Conservation (phyloP, 1,140 invertebrate genomes). For the Hestina assimilis region DNA sequence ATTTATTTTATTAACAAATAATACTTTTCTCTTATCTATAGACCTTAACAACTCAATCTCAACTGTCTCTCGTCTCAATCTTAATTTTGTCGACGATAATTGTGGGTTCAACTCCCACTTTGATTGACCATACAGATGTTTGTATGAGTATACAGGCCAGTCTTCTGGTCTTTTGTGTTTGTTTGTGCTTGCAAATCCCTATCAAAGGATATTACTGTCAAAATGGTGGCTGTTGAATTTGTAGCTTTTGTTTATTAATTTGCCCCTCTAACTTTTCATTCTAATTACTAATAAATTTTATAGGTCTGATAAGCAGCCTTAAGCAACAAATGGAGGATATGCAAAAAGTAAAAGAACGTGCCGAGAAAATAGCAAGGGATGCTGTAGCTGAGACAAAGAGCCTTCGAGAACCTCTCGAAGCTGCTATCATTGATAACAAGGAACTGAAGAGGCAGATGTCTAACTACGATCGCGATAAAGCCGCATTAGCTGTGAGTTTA, state of each 20-base stretch:
- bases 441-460: conserved; percentile 85
- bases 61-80: too few species aligned
- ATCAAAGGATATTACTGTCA: too few species aligned
- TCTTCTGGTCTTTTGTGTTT: too few species aligned
- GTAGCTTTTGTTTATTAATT: neutral
- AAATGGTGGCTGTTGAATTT: too few species aligned
- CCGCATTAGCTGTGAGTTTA: conserved; percentile 70
- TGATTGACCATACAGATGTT: too few species aligned
- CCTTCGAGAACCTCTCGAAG: conserved; percentile 84
- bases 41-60: too few species aligned
- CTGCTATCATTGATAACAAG: conserved; percentile 81
- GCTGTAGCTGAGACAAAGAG: conserved; percentile 85
- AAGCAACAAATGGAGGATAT: conserved; percentile 92
- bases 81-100: too few species aligned
- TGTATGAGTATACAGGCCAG: too few species aligned
- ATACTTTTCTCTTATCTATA: too few species aligned
- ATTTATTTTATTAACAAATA: too few species aligned
- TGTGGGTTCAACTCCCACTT: too few species aligned
- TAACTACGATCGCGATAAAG: conserved; percentile 89
- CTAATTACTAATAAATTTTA: conserved; percentile 16
- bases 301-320: conserved; percentile 72
- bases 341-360: conserved; percentile 88
- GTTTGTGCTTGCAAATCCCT: too few species aligned
- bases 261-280: neutral
- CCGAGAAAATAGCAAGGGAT: conserved; percentile 79